Evolutionary conservation across 2,113 vertebrate species (phyloP).

Genomic region (Sander vitreus): DNA sequence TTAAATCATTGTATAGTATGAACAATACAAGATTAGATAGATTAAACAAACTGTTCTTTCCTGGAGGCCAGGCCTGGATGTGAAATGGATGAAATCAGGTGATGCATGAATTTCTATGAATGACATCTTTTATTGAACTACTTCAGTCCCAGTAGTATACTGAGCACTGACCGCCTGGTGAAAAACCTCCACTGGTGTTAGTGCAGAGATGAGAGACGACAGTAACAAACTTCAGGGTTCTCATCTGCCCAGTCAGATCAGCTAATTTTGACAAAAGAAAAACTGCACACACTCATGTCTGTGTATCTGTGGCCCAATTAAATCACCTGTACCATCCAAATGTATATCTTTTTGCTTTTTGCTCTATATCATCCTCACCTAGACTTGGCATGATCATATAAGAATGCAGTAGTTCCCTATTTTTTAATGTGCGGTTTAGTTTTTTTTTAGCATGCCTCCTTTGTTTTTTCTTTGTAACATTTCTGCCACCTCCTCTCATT

Average conservation of each 20-base stretch:
- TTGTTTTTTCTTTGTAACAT: slow-evolving; percentile 3
- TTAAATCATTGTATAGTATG: no score
- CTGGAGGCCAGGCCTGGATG: no score
- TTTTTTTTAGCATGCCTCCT: background rate
- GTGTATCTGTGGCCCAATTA: background rate
- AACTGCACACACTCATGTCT: background rate
- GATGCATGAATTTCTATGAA: no score
- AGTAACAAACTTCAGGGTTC: slow-evolving; percentile 34
- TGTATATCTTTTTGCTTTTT: background rate
- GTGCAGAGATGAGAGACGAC: slow-evolving; percentile 35
- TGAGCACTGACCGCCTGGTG: no score
- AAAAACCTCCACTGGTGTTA: no score
- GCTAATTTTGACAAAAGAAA: slow-evolving; percentile 7
- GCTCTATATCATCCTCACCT: background rate
- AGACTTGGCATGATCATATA: background rate
- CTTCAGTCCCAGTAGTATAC: no score
- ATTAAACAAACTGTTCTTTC: no score
- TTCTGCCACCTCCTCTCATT: background rate
- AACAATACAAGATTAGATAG: no score
- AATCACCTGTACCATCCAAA: background rate
- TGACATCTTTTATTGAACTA: no score
- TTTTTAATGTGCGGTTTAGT: background rate
- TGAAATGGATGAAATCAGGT: no score
- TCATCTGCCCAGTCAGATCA: slow-evolving; percentile 29
- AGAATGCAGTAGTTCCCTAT: background rate